These are phyloP conservation scores for Allobates femoralis DNA, from an alignment of 2,797 vertebrate species.

Conservation along the genomic window DNA sequence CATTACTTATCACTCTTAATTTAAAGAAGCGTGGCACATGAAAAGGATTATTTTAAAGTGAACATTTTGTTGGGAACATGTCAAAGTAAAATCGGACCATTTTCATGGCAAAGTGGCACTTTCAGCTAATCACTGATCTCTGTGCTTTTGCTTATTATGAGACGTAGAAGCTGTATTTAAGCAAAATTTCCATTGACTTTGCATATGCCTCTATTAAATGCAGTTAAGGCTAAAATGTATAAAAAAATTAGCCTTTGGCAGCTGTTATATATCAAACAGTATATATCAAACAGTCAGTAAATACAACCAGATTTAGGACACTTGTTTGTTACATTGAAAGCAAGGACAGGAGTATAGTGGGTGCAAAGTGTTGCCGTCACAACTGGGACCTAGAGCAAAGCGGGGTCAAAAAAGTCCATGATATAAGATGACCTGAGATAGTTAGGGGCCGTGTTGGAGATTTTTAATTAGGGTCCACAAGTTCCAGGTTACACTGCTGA, in stretches of 20 bases:
- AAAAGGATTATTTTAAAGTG: neutral
- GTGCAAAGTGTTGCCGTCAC: too few species aligned
- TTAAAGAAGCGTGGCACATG: neutral
- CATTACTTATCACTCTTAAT: conserved; percentile 10
- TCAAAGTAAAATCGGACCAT: conserved; percentile 2
- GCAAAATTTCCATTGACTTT: neutral
- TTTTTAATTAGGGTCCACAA: too few species aligned
- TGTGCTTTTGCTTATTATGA: neutral
- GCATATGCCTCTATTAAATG: neutral
- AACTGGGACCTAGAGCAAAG: too few species aligned
- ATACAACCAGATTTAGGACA: too few species aligned
- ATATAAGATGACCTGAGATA: too few species aligned
- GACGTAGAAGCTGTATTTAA: neutral
- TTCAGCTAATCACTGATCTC: neutral
- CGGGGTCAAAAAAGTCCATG: too few species aligned
- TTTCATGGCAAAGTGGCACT: neutral
- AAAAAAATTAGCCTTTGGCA: neutral
- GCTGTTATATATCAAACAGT: neutral
- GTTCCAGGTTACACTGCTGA: too few species aligned
- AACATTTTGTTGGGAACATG: conserved; percentile 6
- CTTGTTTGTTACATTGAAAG: too few species aligned
- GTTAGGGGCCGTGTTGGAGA: too few species aligned
- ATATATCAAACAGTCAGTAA: too few species aligned
- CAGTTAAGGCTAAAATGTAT: neutral
- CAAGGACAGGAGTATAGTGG: too few species aligned